Evolutionary conservation across 2,888 invertebrate species (phyloP), one percentile per base, ranked within the genome.

Genomic region (Drosophila nr. perissopoda): DNA sequence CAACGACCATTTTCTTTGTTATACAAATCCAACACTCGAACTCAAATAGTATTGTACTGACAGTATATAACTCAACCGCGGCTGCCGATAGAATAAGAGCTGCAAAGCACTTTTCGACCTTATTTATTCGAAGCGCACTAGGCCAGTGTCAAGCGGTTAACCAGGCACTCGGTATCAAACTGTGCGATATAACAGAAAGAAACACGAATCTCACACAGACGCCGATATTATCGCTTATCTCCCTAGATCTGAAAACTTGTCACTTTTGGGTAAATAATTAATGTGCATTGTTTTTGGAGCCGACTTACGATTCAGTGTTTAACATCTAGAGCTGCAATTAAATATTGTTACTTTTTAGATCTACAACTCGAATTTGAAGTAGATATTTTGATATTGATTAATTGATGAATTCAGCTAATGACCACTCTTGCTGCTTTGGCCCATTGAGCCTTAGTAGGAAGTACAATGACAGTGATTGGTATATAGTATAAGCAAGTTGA

Each of bases 71-170:
- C 49, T 21, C 56, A 56, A 46, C 34, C 71, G 59, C 71, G 66
- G 51, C 66, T 70, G 54, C 34, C 49, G 59, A 67, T 70, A 27
- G 51, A 84, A 70, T 89, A 76, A 78, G 75, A 57, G 29, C 31
- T 53, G 48, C 36, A 59, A 51, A 59, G 64, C 67, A 59, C 36
- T 29, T 27, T 52, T 25, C 27, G 52, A 46, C 56, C 25, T 38
- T 87, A 81, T 84, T 87, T 84, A 84, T 89, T 81, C 77, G 16
- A 18, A 25, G 13, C 25, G 42, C 48, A 38, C 33, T 33, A 25
- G 38, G 18, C 38, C 34, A 42, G 48, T 38, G n/a, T 27, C 49
- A 27, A 52, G 42, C 31, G 27, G 13, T 58, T 70, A 64, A 48
- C 63, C 33, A 40, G 8, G n/a, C 40, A 49, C 25, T 46, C 53